phyloP scores from a whole-genome alignment of 35 echinoderm and acorn worm genomes.

The Heliocidaris tuberculata region DNA sequence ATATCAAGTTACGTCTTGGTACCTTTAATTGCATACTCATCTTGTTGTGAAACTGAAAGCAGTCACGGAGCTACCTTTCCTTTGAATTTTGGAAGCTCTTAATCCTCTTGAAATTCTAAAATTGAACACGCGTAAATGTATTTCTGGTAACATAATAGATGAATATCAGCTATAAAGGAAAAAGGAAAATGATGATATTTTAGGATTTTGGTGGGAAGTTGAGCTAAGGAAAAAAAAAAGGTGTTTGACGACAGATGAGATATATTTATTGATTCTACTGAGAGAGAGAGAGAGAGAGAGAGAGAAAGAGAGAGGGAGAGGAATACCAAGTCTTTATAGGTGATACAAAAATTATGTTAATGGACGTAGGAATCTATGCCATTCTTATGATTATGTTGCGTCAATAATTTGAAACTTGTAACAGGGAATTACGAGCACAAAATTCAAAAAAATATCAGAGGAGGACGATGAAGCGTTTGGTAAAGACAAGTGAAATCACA shows the following conservation, averaged over 20 bases:
- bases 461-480: too few species aligned
- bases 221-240: not conserved
- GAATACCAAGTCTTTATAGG: not conserved
- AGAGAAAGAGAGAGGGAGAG: not conserved
- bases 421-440: too few species aligned
- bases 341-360: not conserved
- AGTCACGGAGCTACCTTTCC: not conserved
- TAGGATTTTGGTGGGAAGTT: not conserved
- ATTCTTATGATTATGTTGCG: too few species aligned
- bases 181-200: not conserved
- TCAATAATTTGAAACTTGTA: too few species aligned
- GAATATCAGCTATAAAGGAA: not conserved
- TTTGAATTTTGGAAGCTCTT: not conserved
- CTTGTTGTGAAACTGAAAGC: not conserved
- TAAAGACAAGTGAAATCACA: too few species aligned
- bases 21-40: not conserved
- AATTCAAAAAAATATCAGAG: too few species aligned
- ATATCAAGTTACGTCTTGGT: not conserved
- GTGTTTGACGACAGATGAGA: not conserved
- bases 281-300: not conserved
- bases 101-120: not conserved
- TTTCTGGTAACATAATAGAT: not conserved
- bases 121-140: not conserved
- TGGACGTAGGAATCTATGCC: too few species aligned
- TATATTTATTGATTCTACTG: not conserved